Conservation (phyloP, 2,113 vertebrate species). For the Seriola dumerili region DNA sequence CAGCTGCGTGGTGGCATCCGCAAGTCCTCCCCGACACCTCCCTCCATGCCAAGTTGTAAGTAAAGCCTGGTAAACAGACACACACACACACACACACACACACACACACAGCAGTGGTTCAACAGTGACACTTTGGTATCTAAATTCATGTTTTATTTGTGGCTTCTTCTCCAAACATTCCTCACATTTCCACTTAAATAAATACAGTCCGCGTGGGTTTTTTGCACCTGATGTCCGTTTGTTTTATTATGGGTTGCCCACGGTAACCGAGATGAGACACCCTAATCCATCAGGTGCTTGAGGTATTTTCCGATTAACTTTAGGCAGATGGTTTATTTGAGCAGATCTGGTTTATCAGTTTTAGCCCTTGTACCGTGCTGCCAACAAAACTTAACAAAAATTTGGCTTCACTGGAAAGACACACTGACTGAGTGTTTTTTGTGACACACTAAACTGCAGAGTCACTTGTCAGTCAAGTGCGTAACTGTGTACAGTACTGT, state of each 20-base stretch:
- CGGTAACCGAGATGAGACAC: conserved; percentile 9
- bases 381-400: neutral
- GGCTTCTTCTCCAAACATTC: conserved; percentile 4
- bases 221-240: conserved; percentile 36
- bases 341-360: conserved; percentile 31
- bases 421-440: no score
- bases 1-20: conserved; percentile 74
- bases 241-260: conserved; percentile 38
- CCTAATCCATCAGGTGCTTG: conserved; percentile 20
- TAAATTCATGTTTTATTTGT: neutral
- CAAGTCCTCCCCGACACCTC: conserved; percentile 68
- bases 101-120: no score
- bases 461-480: neutral
- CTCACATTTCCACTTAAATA: neutral
- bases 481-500: neutral
- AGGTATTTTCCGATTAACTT: conserved; percentile 25
- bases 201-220: neutral
- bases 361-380: neutral
- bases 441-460: neutral
- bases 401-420: no score
- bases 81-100: neutral
- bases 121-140: neutral
- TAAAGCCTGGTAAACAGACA: neutral
- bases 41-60: conserved; percentile 89
- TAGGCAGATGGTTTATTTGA: conserved; percentile 36